Base-by-base conservation (phyloP, 2,888 invertebrate genomes). In the Chrysolina oricalcia region DNA sequence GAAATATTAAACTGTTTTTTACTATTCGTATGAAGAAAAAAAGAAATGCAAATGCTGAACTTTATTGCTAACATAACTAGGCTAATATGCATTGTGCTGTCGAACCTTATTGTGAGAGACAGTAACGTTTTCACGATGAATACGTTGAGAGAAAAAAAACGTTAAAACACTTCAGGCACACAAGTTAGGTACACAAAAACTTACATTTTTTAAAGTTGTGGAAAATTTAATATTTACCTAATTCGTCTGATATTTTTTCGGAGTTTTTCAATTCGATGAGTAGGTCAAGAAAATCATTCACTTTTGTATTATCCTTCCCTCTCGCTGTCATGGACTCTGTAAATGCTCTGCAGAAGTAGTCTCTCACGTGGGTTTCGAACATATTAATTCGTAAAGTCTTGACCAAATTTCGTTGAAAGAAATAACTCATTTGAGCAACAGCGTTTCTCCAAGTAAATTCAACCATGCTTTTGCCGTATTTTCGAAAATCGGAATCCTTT, bases 261-360 rank as follows among this genome's bases (percentile, higher is more conserved):
- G 77, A 74, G 59, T 72, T 75, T 63, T 73, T 72, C 23, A 77
- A n/a, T 40, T 81, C 80, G 1, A 74, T 50, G 48, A 81, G 46
- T 27, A 91, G 90, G 84, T 92, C 91, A 6, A 92, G 89, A 78
- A 92, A 90, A 83, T 92, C 92, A 0, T 91, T 91, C 0, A 90
- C 89, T 78, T 90, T 79, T 76, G 66, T 35, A 75, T 72, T 8
- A 56, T 50, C 82, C 70, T 70, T 17, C 68, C 71, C 87, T 80
- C n/a, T 81, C 50, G 21, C 50, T 27, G 80, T 72, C 2, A 88
- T 82, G 0, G 86, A 82, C 0, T 84, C 76, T 70, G 79, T 82
- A 50, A 88, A 87, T 48, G 84, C 81, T 10, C 75, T 76, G 11
- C 76, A 50, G 64, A 89, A 81, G 81, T 85, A 86, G 1, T 81